phyloP scores from a whole-genome alignment of 2,888 invertebrate genomes.

The Temnothorax rugatulus region DNA sequence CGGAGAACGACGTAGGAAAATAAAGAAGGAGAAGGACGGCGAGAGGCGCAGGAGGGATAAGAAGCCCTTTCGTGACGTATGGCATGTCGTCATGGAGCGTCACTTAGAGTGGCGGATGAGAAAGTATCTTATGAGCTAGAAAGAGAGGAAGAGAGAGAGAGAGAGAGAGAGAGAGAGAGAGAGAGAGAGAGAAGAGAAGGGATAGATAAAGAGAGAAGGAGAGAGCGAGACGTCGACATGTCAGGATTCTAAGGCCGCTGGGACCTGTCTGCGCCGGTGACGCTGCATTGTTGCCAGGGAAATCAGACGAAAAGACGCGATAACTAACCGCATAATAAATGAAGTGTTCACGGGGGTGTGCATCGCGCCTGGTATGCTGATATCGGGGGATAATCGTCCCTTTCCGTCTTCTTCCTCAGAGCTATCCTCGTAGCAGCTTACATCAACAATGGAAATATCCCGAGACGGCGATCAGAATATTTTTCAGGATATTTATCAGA shows the following conservation, averaged over 20 bases:
- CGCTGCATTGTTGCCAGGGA: constrained; percentile 86
- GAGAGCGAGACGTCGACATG: constrained; percentile 70
- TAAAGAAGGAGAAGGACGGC: constrained; percentile 42
- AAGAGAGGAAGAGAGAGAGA: constrained; percentile 52
- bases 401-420: constrained; percentile 73
- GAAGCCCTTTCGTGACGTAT: constrained; percentile 80
- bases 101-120: constrained; percentile 80
- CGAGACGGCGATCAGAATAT: constrained; percentile 38
- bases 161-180: constrained; percentile 16
- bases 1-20: constrained; percentile 47
- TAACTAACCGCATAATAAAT: constrained; percentile 87
- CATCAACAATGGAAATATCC: constrained; percentile 54
- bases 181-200: constrained; percentile 17
- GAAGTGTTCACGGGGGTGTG: constrained; percentile 85
- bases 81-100: constrained; percentile 80
- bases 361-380: constrained; percentile 75
- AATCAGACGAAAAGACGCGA: constrained; percentile 87
- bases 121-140: constrained; percentile 70
- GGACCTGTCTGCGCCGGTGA: constrained; percentile 80
- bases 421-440: constrained; percentile 63
- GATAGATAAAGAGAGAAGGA: constrained; percentile 45
- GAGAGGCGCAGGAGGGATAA: constrained; percentile 40
- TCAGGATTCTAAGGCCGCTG: constrained; percentile 73
- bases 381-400: constrained; percentile 74
- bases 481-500: constrained; percentile 33